A percentile compares a stretch with the other conserved stretches of the same genome.
These are phyloP conservation scores for Agapornis canus DNA, from an alignment of 2,797 vertebrate species.

Conservation along the genomic window DNA sequence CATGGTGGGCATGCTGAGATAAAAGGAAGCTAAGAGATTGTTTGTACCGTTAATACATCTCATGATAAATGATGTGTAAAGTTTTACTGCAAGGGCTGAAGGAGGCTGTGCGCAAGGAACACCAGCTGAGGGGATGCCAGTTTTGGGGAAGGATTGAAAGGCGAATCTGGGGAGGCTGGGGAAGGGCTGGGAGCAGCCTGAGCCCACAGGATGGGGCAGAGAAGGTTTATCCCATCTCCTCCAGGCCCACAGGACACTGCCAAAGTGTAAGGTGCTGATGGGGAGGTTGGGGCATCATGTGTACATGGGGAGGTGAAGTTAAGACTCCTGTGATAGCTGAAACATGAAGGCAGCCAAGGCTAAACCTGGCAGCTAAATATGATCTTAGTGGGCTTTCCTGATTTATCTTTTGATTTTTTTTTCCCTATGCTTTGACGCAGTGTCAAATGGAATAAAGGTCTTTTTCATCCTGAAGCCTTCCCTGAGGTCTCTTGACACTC, in stretches of 20 bases:
- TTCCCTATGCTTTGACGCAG: not conserved
- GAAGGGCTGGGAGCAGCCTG: not conserved
- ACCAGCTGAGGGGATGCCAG: not conserved
- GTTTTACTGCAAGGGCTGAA: constrained; percentile 18
- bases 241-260: not conserved
- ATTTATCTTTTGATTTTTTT: not conserved
- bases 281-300: not conserved
- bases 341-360: not conserved
- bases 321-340: not conserved
- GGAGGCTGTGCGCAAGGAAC: constrained; percentile 8
- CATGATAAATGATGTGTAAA: constrained; percentile 60
- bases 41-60: constrained; percentile 60
- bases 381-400: not conserved
- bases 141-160: not conserved
- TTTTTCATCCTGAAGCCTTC: not conserved
- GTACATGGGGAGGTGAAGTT: not conserved
- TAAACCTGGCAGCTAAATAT: not conserved
- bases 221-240: not conserved
- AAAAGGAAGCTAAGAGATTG: constrained; percentile 60
- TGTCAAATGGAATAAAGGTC: not conserved
- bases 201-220: not conserved
- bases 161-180: not conserved
- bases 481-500: not conserved
- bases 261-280: not conserved
- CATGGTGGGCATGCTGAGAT: constrained; percentile 60